Conservation (phyloP, 2,113 vertebrate genomes). For the Leptobrachium leishanense region DNA sequence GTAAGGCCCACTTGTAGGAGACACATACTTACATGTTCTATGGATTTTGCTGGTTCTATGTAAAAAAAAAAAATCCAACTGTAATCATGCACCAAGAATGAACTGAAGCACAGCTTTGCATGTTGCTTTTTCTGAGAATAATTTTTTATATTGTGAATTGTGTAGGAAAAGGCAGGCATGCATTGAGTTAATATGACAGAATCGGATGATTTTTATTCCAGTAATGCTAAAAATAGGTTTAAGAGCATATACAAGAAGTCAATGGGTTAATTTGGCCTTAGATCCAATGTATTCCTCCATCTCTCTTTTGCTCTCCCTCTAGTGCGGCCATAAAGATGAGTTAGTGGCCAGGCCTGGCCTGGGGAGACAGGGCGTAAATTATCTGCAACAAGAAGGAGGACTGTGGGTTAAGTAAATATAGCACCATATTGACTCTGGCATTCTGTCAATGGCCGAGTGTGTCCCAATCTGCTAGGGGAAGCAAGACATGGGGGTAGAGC, state of each 20-base stretch:
- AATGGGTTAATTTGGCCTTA: slow-evolving; percentile 49
- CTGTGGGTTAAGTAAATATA: slow-evolving; percentile 56
- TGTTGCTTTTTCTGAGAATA: no score
- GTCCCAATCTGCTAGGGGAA: slow-evolving; percentile 26
- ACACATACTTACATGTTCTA: no score
- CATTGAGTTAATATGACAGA: no score
- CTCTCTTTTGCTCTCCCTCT: not conserved
- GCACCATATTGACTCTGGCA: slow-evolving; percentile 52
- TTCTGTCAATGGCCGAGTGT: slow-evolving; percentile 47
- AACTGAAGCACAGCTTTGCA: no score
- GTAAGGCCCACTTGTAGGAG: no score
- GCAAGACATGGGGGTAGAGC: slow-evolving; percentile 17
- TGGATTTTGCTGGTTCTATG: no score
- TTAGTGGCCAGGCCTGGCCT: slow-evolving; percentile 53
- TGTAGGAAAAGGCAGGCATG: no score
- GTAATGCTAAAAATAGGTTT: no score
- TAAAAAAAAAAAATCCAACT: no score
- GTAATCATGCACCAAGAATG: no score
- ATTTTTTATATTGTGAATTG: no score
- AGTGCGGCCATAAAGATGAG: slow-evolving; percentile 54
- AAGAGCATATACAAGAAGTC: slow-evolving; percentile 4
- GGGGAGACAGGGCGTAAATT: slow-evolving; percentile 55
- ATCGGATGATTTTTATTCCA: no score
- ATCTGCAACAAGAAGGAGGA: slow-evolving; percentile 51
- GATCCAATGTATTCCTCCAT: slow-evolving; percentile 46